Evolutionary conservation across 35 echinoderm and acorn worm genomes (phyloP).

Genomic region (Ptychodera flava): DNA sequence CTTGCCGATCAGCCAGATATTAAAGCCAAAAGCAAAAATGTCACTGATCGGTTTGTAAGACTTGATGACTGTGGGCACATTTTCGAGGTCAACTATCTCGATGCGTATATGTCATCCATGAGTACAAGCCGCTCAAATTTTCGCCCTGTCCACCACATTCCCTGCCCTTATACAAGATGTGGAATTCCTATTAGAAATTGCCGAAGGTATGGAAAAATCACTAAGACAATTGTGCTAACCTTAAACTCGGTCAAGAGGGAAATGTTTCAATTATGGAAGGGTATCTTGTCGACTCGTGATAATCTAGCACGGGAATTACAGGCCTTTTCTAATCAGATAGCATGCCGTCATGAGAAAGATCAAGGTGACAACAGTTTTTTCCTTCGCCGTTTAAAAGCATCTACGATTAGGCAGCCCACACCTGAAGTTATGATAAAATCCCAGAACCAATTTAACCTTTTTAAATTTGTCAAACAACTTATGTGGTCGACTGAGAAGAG

Average conservation of each 20-base stretch:
- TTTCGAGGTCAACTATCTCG: constrained; percentile 19
- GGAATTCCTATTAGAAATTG: background rate
- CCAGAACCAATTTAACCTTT: background rate
- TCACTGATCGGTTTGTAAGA: background rate
- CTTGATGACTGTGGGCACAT: constrained; percentile 43
- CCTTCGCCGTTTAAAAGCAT: too few relatives aligned
- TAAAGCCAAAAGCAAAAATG: background rate
- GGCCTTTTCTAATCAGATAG: too few relatives aligned
- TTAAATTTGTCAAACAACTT: background rate
- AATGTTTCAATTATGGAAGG: too few relatives aligned
- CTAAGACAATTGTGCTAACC: background rate
- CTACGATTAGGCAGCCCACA: too few relatives aligned
- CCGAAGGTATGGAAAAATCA: background rate
- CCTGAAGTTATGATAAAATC: too few relatives aligned
- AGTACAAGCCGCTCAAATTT: background rate
- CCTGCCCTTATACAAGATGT: background rate
- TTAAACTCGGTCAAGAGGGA: background rate
- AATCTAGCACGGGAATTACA: too few relatives aligned
- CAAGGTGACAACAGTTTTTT: too few relatives aligned
- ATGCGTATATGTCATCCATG: background rate
- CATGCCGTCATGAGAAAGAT: too few relatives aligned
- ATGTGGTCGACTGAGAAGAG: background rate
- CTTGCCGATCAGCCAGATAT: background rate
- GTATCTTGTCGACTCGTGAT: too few relatives aligned
- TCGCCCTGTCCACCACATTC: background rate